A percentile compares a stretch with the other conserved stretches of the same genome.
Conservation (phyloP, 64 coral and sea anemone genomes). For the Acropora tenuis region DNA sequence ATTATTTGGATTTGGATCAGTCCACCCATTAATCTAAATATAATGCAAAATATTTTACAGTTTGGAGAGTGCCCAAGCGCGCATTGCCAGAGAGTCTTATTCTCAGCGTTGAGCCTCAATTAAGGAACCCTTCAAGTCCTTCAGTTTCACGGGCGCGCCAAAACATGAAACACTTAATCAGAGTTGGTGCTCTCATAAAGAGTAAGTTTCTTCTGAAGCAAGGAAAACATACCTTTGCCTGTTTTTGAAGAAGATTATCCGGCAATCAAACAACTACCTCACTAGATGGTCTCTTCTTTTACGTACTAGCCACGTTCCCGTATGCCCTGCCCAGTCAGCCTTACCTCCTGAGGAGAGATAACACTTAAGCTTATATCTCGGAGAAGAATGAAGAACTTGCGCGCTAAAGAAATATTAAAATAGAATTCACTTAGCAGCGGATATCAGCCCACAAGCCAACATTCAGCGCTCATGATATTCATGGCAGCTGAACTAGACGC, state of each 20-base stretch:
- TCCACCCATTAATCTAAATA: background rate
- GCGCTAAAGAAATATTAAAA: background rate
- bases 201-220: background rate
- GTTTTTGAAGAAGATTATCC: background rate
- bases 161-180: background rate
- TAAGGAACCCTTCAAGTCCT: background rate
- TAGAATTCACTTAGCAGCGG: background rate
- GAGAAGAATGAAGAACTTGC: background rate
- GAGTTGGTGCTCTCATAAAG: background rate
- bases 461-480: background rate
- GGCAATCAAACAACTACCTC: background rate
- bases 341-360: background rate
- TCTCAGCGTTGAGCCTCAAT: background rate
- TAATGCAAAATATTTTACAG: background rate
- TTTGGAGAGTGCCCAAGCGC: background rate
- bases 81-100: background rate
- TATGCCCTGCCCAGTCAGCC: background rate
- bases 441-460: background rate
- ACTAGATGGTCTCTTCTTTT: no score
- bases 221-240: background rate
- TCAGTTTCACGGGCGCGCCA: background rate
- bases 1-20: background rate
- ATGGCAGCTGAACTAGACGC: background rate
- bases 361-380: background rate
- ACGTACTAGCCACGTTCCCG: no score